A percentile compares a stretch with the other conserved stretches of the same genome.
phyloP scores from a whole-genome alignment of 2,888 invertebrate species.

The Ectemnius lituratus region DNA sequence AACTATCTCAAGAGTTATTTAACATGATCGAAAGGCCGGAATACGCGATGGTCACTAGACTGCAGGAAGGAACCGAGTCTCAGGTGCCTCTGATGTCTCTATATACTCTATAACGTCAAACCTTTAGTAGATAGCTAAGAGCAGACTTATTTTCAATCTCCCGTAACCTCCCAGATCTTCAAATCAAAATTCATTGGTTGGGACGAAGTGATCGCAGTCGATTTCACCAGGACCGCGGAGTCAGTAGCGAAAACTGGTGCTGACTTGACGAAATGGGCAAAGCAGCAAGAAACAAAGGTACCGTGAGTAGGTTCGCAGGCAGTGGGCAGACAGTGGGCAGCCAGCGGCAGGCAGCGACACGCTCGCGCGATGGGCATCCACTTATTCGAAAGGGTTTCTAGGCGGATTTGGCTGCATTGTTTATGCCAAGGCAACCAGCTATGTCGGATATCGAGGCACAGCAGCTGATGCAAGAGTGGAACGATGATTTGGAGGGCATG shows the following conservation, averaged over 20 bases:
- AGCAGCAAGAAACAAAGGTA: conserved; percentile 90
- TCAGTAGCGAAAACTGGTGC: conserved; percentile 98
- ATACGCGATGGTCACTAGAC: conserved; percentile 92
- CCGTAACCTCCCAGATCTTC: conserved; percentile 84
- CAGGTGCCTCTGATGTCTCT: conserved; percentile 79
- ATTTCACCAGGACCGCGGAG: conserved; percentile 98
- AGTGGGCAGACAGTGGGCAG: too few species aligned
- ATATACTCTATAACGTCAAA: too few species aligned
- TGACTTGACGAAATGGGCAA: conserved; percentile 95
- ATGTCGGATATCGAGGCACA: conserved; percentile 92
- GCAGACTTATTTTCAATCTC: not conserved
- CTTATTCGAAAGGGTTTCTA: conserved; percentile 63
- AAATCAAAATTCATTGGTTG: conserved; percentile 98
- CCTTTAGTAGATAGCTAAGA: too few species aligned
- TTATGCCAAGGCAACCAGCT: conserved; percentile 94
- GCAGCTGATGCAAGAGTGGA: conserved; percentile 96
- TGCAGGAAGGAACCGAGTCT: conserved; percentile 94
- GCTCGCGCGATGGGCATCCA: too few species aligned
- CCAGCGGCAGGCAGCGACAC: too few species aligned
- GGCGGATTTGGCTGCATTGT: conserved; percentile 96
- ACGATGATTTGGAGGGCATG: conserved; percentile 98
- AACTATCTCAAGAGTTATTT: conserved; percentile 97
- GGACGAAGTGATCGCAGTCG: conserved; percentile 99
- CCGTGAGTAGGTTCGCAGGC: not conserved
- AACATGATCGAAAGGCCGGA: conserved; percentile 94